phyloP scores from a whole-genome alignment of 2,113 vertebrate species.

The Oxyruncus cristatus region DNA sequence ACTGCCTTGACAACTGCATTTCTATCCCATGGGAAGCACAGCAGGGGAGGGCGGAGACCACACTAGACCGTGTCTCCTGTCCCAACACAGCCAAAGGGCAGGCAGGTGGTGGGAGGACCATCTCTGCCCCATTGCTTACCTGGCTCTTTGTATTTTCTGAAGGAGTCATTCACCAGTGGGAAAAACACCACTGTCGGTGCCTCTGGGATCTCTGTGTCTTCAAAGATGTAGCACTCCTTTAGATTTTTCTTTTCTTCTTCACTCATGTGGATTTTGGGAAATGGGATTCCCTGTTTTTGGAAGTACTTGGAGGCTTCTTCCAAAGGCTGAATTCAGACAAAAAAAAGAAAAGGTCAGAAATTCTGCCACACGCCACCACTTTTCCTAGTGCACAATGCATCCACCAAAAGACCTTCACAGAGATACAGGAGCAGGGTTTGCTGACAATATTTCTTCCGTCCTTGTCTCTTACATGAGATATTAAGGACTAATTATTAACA shows the following conservation, averaged over 20 bases:
- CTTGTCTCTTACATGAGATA: neutral
- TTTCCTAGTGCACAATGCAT: neutral
- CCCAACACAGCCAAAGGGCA: neutral
- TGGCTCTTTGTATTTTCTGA: conserved; percentile 70
- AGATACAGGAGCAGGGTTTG: accelerated
- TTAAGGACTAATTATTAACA: neutral
- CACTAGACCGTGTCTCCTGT: accelerated
- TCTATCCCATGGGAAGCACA: neutral
- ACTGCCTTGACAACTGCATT: accelerated
- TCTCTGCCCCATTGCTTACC: conserved; percentile 42
- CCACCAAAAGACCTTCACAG: neutral
- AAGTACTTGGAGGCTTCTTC: conserved; percentile 74
- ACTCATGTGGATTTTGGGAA: conserved; percentile 69
- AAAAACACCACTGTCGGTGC: conserved; percentile 75
- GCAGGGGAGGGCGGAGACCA: neutral
- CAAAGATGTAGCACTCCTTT: conserved; percentile 71
- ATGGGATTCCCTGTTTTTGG: conserved; percentile 70
- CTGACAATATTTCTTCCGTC: neutral
- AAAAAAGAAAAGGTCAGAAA: neutral
- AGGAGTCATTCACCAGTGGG: conserved; percentile 70
- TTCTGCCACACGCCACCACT: neutral
- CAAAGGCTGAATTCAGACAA: conserved; percentile 50
- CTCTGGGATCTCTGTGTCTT: conserved; percentile 53
- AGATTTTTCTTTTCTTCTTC: conserved; percentile 56
- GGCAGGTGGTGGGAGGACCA: neutral